These are phyloP conservation scores for Ophioninae sp. DNA, from an alignment of 2,888 invertebrate species.

Conservation along the genomic window DNA sequence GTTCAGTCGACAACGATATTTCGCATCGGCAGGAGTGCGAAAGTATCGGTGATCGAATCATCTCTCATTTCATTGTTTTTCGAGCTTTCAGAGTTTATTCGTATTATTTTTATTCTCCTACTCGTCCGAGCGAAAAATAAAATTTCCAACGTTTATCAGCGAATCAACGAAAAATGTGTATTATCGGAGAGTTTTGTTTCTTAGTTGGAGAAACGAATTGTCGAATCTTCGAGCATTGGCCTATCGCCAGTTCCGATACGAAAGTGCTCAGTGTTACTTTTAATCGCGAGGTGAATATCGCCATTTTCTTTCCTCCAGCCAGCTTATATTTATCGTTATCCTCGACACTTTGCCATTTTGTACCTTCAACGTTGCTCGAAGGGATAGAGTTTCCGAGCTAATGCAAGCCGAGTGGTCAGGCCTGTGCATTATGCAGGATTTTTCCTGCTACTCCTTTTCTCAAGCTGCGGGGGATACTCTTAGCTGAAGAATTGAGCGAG, in stretches of 20 bases:
- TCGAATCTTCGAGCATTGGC: slow-evolving; percentile 36
- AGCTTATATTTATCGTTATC: slow-evolving; percentile 34
- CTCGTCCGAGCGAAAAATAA: background rate
- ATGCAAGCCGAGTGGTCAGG: background rate
- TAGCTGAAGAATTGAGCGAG: slow-evolving; percentile 11
- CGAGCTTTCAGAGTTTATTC: background rate
- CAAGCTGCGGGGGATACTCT: slow-evolving; percentile 20
- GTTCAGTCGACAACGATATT: slow-evolving; percentile 55
- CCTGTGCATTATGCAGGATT: slow-evolving; percentile 4
- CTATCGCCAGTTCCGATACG: slow-evolving; percentile 25
- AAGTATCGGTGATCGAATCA: background rate
- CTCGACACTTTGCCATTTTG: slow-evolving; percentile 35
- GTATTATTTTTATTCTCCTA: background rate
- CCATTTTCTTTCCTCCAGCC: background rate
- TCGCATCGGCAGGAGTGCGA: background rate
- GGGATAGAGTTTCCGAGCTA: slow-evolving; percentile 35
- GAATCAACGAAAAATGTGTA: slow-evolving; percentile 1
- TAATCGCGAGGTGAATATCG: slow-evolving; percentile 37
- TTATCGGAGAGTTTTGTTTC: slow-evolving; percentile 21
- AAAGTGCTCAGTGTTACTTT: slow-evolving; percentile 42
- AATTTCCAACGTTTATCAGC: background rate
- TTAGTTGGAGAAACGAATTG: slow-evolving; percentile 18
- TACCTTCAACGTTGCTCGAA: slow-evolving; percentile 40
- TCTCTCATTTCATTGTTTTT: background rate
- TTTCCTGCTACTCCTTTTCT: slow-evolving; percentile 28